These are phyloP conservation scores for Otocyon megalotis DNA, from an alignment of 2,113 vertebrate species.

Conservation along the genomic window DNA sequence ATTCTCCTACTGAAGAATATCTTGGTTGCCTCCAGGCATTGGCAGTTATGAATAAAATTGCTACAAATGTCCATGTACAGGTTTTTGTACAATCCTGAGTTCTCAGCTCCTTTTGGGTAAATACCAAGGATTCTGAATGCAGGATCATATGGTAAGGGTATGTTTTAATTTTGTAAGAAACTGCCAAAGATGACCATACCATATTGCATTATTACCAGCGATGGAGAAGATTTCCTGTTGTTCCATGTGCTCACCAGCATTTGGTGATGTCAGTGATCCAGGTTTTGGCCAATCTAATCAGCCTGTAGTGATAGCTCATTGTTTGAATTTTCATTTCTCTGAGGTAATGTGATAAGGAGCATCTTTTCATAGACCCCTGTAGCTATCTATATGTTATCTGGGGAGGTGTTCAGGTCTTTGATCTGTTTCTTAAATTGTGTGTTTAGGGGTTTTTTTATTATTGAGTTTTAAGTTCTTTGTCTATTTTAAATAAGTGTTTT, in stretches of 20 bases:
- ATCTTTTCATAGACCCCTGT: not conserved
- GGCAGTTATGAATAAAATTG: not conserved
- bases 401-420: not conserved
- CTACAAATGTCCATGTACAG: not conserved
- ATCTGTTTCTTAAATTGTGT: not conserved
- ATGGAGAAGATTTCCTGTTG: not conserved
- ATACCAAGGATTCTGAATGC: not conserved
- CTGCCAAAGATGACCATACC: not conserved
- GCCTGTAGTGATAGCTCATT: not conserved
- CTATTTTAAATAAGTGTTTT: not conserved
- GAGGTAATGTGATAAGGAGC: not conserved
- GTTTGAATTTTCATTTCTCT: not conserved
- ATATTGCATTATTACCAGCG: accelerated
- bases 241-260: not conserved
- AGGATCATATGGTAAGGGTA: too few relatives aligned
- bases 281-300: not conserved
- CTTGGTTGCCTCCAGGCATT: not conserved
- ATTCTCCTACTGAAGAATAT: not conserved
- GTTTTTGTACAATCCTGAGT: not conserved
- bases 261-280: not conserved
- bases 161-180: not conserved
- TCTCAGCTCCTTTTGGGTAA: not conserved
- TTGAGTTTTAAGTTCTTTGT: not conserved
- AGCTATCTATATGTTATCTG: not conserved
- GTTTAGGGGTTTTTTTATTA: not conserved